phyloP scores from a whole-genome alignment of 2,113 vertebrate species.

The Mesocricetus auratus region DNA sequence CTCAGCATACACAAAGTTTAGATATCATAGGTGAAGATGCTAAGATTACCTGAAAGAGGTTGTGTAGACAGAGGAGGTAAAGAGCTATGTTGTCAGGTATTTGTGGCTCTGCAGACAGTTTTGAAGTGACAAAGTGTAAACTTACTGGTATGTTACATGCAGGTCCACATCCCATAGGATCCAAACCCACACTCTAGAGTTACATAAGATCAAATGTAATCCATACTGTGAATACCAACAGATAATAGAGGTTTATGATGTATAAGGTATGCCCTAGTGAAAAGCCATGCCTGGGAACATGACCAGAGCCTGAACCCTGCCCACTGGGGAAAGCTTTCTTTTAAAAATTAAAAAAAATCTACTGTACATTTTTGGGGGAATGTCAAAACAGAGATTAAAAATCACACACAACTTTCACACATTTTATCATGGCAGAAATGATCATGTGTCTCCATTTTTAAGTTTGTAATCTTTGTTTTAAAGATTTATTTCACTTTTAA shows the following conservation, averaged over 20 bases:
- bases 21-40: neutral
- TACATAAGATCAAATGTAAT: neutral
- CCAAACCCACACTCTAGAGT: fast-evolving
- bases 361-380: neutral
- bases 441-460: neutral
- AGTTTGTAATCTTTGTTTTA: neutral
- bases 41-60: neutral
- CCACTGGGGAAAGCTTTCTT: neutral
- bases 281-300: neutral
- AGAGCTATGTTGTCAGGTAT: neutral
- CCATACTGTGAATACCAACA: neutral
- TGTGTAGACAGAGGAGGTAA: neutral
- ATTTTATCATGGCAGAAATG: neutral
- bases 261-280: neutral
- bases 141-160: neutral
- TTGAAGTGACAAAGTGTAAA: neutral
- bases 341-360: neutral
- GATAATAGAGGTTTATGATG: neutral
- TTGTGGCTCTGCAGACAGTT: neutral
- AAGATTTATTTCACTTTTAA: neutral
- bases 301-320: too few species aligned
- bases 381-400: neutral
- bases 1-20: neutral
- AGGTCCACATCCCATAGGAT: neutral
- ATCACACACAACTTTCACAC: neutral